These are phyloP conservation scores for Andricus grossulariae DNA, from an alignment of 1,140 invertebrate species.

Conservation along the genomic window DNA sequence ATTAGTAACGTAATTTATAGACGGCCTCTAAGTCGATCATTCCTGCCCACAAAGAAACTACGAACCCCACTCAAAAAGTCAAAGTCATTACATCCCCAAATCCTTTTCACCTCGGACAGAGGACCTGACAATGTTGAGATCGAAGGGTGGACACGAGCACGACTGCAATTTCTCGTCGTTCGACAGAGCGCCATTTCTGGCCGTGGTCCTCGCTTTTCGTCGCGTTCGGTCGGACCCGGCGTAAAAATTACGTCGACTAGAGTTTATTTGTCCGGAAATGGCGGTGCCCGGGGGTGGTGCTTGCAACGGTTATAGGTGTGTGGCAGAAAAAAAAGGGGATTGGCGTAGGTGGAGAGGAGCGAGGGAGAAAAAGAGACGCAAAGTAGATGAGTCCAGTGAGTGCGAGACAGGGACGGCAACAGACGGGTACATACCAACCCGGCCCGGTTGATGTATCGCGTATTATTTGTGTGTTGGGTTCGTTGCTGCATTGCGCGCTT, in stretches of 20 bases:
- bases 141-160: conserved; percentile 44
- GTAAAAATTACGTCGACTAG: conserved; percentile 77
- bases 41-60: too few species aligned
- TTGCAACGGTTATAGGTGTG: conserved; percentile 71
- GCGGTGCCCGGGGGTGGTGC: conserved; percentile 73
- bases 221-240: conserved; percentile 67
- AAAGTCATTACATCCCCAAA: too few species aligned
- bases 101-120: too few species aligned
- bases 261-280: conserved; percentile 77
- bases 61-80: too few species aligned
- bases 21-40: too few species aligned
- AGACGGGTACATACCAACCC: conserved; percentile 67
- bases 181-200: conserved; percentile 50
- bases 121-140: neutral
- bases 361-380: conserved; percentile 50
- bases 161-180: conserved; percentile 54
- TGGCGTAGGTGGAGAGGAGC: conserved; percentile 55
- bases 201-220: conserved; percentile 70
- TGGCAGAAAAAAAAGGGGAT: conserved; percentile 70
- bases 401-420: conserved; percentile 55
- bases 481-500: conserved; percentile 75
- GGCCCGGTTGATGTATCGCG: conserved; percentile 74
- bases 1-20: too few species aligned
- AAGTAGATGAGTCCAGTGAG: conserved; percentile 59
- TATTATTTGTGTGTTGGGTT: conserved; percentile 77